Evolutionary conservation across 1,140 invertebrate genomes (phyloP), one percentile per base, ranked within the genome.

Genomic region (Amyelois transitella): DNA sequence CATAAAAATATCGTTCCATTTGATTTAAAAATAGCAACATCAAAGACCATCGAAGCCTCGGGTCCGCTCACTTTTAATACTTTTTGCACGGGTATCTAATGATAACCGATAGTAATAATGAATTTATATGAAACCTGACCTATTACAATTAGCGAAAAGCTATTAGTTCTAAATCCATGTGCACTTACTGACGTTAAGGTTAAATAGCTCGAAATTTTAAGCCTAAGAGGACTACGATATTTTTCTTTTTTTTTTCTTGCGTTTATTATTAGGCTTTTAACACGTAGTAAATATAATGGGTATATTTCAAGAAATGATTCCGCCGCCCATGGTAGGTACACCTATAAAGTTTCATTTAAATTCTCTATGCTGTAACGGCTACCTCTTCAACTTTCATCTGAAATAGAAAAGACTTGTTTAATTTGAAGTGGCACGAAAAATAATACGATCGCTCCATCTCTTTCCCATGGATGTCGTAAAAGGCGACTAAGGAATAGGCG

Each of bases 301-400:
- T 86, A 81, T 80, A 79, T 81, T 83, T 78, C 70, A 66, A 72
- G 79, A 73, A 81, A 72, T 78, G 72, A 75, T 81, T 78, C 78
- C 77, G 79, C 79, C 77, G 75, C 75, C 63, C 74, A 72, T 79
- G 71, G 72, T 76, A 81, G 76, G 75, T 85, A 86, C 80, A 79
- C 77, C 79, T 86, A 88, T 72, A 64, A 81, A 84, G 68, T 85
- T 88, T 81, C 72, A 77, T 76, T 84, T 77, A 81, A 75, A 81
- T 83, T 87, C 81, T 81, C 82, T 87, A 83, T 77, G 68, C 68
- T 54, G 69, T 61, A 66, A 76, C 67, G 58, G 71, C 73, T 69
- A 69, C 73, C 78, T 82, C 81, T 88, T 88, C 85, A 88, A 88
- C 85, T 86, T 58, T 88, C 85, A 80, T 88, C 85, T 86, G 85